Evolutionary conservation across 2,797 vertebrate genomes (phyloP).

Genomic region (Rhincodon typus): DNA sequence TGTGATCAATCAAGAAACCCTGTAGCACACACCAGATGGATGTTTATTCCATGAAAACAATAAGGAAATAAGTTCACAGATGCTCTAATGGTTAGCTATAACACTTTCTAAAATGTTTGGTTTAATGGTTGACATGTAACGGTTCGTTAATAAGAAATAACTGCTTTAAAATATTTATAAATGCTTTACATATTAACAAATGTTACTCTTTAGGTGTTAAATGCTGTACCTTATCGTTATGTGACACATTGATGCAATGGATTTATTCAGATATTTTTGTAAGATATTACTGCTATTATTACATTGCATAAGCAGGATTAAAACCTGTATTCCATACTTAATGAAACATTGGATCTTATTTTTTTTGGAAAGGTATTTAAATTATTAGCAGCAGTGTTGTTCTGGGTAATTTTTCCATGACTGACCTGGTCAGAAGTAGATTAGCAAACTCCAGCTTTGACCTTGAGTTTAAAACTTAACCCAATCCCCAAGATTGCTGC

Average conservation of each 20-base stretch:
- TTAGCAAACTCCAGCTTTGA: neutral
- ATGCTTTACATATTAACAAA: constrained; percentile 3
- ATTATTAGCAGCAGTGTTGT: neutral
- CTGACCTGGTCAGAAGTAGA: neutral
- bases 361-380: neutral
- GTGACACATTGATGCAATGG: neutral
- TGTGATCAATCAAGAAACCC: neutral
- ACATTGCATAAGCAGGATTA: neutral
- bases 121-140: neutral
- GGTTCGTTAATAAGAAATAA: neutral
- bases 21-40: neutral
- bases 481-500: neutral
- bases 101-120: neutral
- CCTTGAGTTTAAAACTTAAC: neutral
- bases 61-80: neutral
- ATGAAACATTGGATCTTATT: neutral
- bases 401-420: neutral
- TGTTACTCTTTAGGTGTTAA: too few species aligned
- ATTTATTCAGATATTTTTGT: neutral
- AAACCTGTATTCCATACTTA: neutral
- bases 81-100: neutral
- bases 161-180: neutral
- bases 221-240: neutral
- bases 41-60: neutral
- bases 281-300: neutral